Percentiles rank a stretch among this genome's conserved stretches.
These are phyloP conservation scores for Oryzias woworae DNA, from an alignment of 2,113 vertebrate genomes.

Conservation along the genomic window DNA sequence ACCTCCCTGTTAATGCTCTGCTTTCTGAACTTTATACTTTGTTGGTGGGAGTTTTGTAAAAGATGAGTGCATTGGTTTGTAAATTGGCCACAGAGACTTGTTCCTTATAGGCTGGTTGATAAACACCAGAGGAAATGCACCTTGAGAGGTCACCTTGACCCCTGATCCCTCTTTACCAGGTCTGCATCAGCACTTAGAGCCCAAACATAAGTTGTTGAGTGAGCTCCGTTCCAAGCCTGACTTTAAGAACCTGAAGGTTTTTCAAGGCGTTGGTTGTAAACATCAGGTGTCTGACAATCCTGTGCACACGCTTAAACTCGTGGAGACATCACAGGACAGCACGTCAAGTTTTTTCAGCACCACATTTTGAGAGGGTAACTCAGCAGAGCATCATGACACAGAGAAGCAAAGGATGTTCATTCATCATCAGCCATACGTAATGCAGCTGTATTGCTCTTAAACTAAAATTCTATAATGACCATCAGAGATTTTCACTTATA, in stretches of 20 bases:
- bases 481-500: background rate
- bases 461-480: conserved; percentile 13
- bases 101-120: conserved; percentile 62
- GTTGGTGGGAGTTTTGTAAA: conserved; percentile 37
- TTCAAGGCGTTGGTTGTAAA: conserved; percentile 56
- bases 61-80: conserved; percentile 53
- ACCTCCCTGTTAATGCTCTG: conserved; percentile 30
- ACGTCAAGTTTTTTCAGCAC: conserved; percentile 65
- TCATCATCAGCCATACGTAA: conserved; percentile 14
- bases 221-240: conserved; percentile 19
- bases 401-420: background rate
- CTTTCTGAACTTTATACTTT: conserved; percentile 16
- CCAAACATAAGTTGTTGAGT: conserved; percentile 18
- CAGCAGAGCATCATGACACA: conserved; percentile 25
- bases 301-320: conserved; percentile 20
- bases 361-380: conserved; percentile 45
- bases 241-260: conserved; percentile 25
- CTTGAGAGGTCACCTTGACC: conserved; percentile 60
- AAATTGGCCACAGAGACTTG: conserved; percentile 54
- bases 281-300: conserved; percentile 39
- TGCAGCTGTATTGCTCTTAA: conserved; percentile 10
- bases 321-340: conserved; percentile 35
- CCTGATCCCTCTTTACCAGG: conserved; percentile 37
- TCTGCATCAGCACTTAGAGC: conserved; percentile 45
- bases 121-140: conserved; percentile 55